These are phyloP conservation scores for Acleris holmiana DNA, from an alignment of 2,888 invertebrate genomes.

Conservation along the genomic window DNA sequence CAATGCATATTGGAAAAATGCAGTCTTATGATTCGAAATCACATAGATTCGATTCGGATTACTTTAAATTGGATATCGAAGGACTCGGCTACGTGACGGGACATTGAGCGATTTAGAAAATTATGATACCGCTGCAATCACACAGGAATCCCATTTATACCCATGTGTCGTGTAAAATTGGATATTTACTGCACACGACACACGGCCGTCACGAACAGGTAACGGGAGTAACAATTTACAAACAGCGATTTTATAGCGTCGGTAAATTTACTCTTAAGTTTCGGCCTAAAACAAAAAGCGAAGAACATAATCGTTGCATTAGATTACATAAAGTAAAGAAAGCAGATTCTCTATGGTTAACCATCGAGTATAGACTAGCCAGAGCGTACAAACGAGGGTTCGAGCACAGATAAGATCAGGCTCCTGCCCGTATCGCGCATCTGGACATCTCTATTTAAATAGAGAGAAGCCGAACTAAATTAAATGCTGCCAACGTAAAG, in stretches of 20 bases:
- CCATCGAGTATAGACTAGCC: constrained; percentile 31
- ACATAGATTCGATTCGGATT: constrained; percentile 39
- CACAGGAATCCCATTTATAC: constrained; percentile 30
- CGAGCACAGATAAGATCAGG: constrained; percentile 61
- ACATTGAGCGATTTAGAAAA: constrained; percentile 53
- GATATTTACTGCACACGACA: constrained; percentile 28
- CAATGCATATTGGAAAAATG: constrained; percentile 17
- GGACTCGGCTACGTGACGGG: constrained; percentile 61
- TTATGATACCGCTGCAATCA: constrained; percentile 47
- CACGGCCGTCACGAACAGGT: constrained; percentile 6
- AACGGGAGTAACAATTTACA: constrained; percentile 11
- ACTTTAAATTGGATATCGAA: constrained; percentile 51
- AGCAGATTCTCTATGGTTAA: constrained; percentile 27
- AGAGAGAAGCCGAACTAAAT: constrained; percentile 56
- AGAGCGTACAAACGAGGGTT: constrained; percentile 46
- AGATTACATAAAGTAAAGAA: constrained; percentile 18
- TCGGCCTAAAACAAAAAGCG: neutral
- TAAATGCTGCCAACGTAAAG: constrained; percentile 47
- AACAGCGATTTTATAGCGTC: neutral
- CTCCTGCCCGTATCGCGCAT: constrained; percentile 66
- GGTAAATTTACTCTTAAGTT: neutral
- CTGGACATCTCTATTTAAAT: constrained; percentile 80
- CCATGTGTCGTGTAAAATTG: constrained; percentile 34
- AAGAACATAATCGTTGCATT: constrained; percentile 7
- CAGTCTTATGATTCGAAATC: constrained; percentile 15